Conservation (phyloP, 2,888 invertebrate species). For the Rotaria macrura region DNA sequence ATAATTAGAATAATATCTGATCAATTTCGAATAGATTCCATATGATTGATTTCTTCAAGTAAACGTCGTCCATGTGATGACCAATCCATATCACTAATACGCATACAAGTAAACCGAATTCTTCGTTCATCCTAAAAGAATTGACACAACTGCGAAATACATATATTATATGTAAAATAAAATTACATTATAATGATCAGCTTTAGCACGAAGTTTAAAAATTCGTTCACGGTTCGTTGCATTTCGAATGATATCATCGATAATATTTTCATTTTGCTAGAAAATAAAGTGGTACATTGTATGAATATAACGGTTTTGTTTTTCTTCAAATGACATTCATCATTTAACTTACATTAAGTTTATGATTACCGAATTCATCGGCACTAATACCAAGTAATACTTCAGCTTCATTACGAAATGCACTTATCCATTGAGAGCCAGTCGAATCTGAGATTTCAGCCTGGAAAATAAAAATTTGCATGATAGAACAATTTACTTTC, state of each 20-base stretch:
- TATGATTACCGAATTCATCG: conserved; percentile 64
- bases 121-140: not conserved
- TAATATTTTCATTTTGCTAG: conserved; percentile 57
- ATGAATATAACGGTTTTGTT: too few relatives aligned
- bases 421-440: conserved; percentile 76
- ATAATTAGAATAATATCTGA: not conserved
- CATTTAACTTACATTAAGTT: conserved; percentile 46
- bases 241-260: conserved; percentile 61
- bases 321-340: too few relatives aligned
- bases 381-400: conserved; percentile 62
- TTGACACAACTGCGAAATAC: not conserved
- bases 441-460: conserved; percentile 74
- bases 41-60: not conserved
- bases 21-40: not conserved
- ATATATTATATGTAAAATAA: not conserved
- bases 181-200: conserved; percentile 80
- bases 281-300: too few relatives aligned
- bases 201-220: conserved; percentile 73
- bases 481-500: too few relatives aligned
- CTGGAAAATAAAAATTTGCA: conserved; percentile 51
- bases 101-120: not conserved
- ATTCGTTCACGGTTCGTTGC: conserved; percentile 68
- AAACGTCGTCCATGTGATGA: not conserved
- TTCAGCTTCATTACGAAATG: conserved; percentile 75
- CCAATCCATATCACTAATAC: not conserved